These are phyloP conservation scores for Pilophorus perplexus DNA, from an alignment of 2,888 invertebrate genomes.

Conservation along the genomic window DNA sequence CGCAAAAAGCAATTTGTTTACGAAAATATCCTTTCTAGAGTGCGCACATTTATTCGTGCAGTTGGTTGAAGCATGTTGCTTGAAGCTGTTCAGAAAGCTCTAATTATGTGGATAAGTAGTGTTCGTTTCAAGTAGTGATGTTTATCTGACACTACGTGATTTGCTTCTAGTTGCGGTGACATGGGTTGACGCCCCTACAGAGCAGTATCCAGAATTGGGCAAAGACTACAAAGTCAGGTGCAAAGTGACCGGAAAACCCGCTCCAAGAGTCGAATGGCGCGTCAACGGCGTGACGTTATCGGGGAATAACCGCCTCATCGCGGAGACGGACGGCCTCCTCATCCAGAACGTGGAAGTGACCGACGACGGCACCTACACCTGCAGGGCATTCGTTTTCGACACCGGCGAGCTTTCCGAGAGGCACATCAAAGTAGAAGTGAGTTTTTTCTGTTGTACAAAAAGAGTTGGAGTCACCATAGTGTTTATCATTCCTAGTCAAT, in stretches of 20 bases:
- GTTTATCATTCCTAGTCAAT: too few relatives aligned
- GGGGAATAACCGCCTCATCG: slow-evolving; percentile 66
- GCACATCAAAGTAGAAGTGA: slow-evolving; percentile 75
- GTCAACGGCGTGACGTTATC: slow-evolving; percentile 58
- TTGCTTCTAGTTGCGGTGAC: slow-evolving; percentile 71
- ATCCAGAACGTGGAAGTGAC: slow-evolving; percentile 74
- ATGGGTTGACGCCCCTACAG: slow-evolving; percentile 79
- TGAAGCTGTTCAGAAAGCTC: too few relatives aligned
- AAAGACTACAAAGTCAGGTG: slow-evolving; percentile 76
- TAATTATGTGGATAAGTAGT: too few relatives aligned
- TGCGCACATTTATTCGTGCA: too few relatives aligned
- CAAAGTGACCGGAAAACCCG: slow-evolving; percentile 78
- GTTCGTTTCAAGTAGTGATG: too few relatives aligned
- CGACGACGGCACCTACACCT: slow-evolving; percentile 83
- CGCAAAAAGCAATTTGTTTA: too few relatives aligned
- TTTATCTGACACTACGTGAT: too few relatives aligned
- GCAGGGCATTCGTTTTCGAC: slow-evolving; percentile 77
- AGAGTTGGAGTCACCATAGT: too few relatives aligned
- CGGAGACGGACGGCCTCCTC: slow-evolving; percentile 70
- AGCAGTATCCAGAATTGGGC: slow-evolving; percentile 76
- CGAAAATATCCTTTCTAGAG: too few relatives aligned
- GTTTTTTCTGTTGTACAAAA: too few relatives aligned
- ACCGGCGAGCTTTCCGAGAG: slow-evolving; percentile 77
- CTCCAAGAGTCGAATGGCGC: slow-evolving; percentile 82
- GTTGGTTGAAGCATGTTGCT: too few relatives aligned